These are phyloP conservation scores for Squalus acanthias DNA, from an alignment of 2,797 vertebrate genomes.

Conservation along the genomic window DNA sequence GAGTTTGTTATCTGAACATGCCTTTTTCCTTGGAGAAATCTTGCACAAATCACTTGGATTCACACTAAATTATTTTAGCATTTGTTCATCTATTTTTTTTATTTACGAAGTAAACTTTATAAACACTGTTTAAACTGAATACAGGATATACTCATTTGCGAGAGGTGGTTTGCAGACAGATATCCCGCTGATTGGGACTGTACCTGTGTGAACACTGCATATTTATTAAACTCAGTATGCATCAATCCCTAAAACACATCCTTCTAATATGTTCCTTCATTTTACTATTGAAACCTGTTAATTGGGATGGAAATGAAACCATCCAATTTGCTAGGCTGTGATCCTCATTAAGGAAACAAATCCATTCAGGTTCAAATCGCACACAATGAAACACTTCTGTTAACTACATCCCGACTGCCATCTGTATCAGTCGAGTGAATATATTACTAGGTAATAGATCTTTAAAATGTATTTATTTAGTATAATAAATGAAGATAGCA, in stretches of 20 bases:
- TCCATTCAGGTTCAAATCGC: not conserved
- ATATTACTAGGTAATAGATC: not conserved
- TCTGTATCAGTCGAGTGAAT: not conserved
- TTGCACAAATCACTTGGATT: slow-evolving; percentile 1
- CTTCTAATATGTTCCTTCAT: not conserved
- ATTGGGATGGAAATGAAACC: not conserved
- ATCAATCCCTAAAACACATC: not conserved
- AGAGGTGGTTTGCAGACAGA: not conserved
- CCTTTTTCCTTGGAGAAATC: not conserved
- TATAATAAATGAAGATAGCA: not conserved
- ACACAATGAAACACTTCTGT: not conserved
- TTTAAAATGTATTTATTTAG: not conserved
- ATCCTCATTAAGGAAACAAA: not conserved
- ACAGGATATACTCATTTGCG: not conserved
- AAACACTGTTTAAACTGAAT: not conserved
- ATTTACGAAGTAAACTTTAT: not conserved
- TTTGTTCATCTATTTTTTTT: not conserved
- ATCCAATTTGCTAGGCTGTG: not conserved
- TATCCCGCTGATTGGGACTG: not conserved
- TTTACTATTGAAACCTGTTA: not conserved
- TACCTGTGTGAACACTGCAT: not conserved
- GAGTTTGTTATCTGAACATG: not conserved
- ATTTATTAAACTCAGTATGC: not conserved
- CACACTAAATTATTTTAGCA: not conserved
- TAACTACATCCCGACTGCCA: not conserved